Conservation (phyloP, 2,888 invertebrate genomes). For the Proisotoma minuta region DNA sequence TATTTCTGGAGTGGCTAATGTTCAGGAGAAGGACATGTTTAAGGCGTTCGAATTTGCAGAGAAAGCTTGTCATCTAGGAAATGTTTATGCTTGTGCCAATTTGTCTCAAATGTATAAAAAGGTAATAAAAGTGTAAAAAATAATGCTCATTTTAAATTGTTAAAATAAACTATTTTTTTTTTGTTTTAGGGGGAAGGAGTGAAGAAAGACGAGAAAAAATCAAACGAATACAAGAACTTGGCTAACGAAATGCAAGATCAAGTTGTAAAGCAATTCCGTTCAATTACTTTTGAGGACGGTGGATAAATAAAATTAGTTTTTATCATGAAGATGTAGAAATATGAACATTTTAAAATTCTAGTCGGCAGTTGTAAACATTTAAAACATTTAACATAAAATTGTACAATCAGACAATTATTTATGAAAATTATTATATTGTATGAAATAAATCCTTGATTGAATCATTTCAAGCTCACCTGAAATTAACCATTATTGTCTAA, state of each 20-base stretch:
- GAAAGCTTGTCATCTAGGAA: constrained; percentile 76
- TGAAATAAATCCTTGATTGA: too few relatives aligned
- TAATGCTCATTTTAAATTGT: not conserved
- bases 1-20: constrained; percentile 65
- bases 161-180: not conserved
- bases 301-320: constrained; percentile 49
- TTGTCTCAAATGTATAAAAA: constrained; percentile 78
- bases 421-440: too few relatives aligned
- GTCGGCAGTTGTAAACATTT: not conserved
- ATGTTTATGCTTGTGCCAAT: constrained; percentile 85
- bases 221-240: constrained; percentile 66
- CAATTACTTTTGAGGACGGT: constrained; percentile 56
- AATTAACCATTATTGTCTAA: too few relatives aligned
- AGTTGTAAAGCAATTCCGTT: constrained; percentile 54
- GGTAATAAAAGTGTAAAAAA: constrained; percentile 28
- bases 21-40: constrained; percentile 59
- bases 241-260: constrained; percentile 69
- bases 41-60: constrained; percentile 73
- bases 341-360: not conserved
- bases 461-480: too few relatives aligned
- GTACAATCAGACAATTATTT: too few relatives aligned
- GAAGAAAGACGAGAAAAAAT: constrained; percentile 64
- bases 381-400: too few relatives aligned
- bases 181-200: constrained; percentile 67
- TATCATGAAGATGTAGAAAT: not conserved